These are phyloP conservation scores for Drosophila tsacasi DNA, from an alignment of 1,140 invertebrate species.

Conservation along the genomic window DNA sequence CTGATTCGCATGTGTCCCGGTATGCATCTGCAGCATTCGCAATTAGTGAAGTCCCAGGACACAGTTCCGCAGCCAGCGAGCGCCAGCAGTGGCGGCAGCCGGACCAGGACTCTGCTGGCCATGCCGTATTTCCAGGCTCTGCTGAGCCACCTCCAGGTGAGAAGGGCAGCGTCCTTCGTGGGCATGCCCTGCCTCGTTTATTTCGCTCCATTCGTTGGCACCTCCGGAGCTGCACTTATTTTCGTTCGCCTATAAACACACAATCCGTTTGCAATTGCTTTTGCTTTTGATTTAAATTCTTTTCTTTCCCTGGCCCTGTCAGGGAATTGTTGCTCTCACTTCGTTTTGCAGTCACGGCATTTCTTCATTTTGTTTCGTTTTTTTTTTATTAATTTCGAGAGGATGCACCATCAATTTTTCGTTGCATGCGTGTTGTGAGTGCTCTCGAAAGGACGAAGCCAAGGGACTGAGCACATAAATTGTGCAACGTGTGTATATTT, in stretches of 20 bases:
- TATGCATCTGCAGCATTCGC: conserved; percentile 58
- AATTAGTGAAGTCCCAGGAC: conserved; percentile 76
- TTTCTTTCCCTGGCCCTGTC: conserved; percentile 19
- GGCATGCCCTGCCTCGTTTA: conserved; percentile 25
- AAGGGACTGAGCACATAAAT: conserved; percentile 70
- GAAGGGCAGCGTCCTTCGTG: conserved; percentile 85
- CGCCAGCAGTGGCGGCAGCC: conserved; percentile 87
- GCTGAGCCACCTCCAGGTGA: conserved; percentile 91
- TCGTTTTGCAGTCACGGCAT: background rate
- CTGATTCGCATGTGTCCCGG: conserved; percentile 8
- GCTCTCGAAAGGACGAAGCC: conserved; percentile 18
- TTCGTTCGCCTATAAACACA: conserved; percentile 32
- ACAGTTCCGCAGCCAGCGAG: conserved; percentile 77
- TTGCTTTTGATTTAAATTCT: conserved; percentile 57
- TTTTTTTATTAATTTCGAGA: conserved; percentile 27
- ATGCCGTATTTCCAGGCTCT: conserved; percentile 90
- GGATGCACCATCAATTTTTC: conserved; percentile 6
- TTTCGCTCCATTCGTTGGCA: conserved; percentile 33
- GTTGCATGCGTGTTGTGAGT: conserved; percentile 69
- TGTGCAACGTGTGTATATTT: conserved; percentile 63
- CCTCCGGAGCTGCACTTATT: conserved; percentile 26
- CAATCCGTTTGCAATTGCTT: conserved; percentile 44
- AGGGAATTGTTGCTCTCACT: conserved; percentile 5
- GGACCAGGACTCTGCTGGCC: conserved; percentile 85
- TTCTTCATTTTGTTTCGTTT: conserved; percentile 20